Base-by-base conservation (phyloP, 2,797 vertebrate species). In the Lemur catta region DNA sequence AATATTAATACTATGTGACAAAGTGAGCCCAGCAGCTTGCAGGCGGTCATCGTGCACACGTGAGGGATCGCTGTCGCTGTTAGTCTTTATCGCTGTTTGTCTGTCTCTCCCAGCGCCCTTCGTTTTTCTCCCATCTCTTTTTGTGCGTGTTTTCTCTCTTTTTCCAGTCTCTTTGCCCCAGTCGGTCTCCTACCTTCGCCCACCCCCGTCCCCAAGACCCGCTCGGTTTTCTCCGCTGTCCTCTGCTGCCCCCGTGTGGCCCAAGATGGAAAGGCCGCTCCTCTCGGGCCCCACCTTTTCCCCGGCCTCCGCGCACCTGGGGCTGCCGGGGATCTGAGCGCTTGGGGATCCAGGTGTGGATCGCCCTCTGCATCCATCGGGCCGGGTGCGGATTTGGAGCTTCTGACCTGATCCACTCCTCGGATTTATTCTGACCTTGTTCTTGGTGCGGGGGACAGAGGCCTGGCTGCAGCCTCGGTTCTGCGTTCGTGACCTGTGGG, bases 241-340 rank as follows among this genome's bases (percentile, higher is more conserved):
- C 84, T 98, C 89, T 98, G 95, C 96, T 97, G 96, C 96, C 95
- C 86, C 26, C 93, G 7, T 75, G 97, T 86, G 97, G 94, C 24
- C 10, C 0, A 0, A 5, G 1, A 0, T 43, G 91, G 91, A 72
- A 92, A 79, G 50, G 82, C 63, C 11, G 65, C 59, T 38, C 30
- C 38, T 38, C 4, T 4, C 43, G 7, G 22, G 24, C 69, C 13
- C 14, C 41, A 1, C 22, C 7, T 9, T 0, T 18, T 6, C 18
- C 0, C 0, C 0, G 48, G 50, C 11, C 1, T 11, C 26, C 0
- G 50, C 2, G 15, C 38, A 1, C 6, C 48, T 2, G 65, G 50
- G 75, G 18, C 1, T 35, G 69, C 35, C 1, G 71, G 26, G 55
- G 15, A 65, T 30, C 8, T 3, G 17, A 82, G 11, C 3, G 2